A percentile compares a stretch with the other conserved stretches of the same genome.
Evolutionary conservation across 2,113 vertebrate species (phyloP).

Genomic region (Cavia porcellus): DNA sequence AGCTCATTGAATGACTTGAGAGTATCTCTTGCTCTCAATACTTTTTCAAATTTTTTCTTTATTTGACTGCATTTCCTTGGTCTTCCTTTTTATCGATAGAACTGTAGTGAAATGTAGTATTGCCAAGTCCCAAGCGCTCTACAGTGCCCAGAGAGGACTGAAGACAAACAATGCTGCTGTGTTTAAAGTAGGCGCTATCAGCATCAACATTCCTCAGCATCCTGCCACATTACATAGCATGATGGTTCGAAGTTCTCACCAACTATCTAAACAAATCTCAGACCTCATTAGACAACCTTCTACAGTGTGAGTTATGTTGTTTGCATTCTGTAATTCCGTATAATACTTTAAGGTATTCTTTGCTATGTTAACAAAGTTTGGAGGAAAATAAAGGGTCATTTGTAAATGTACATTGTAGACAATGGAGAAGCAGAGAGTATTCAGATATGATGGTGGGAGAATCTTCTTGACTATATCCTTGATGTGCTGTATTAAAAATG

Average conservation of each 20-base stretch:
- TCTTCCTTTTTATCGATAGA: conserved; percentile 86
- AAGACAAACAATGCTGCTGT: conserved; percentile 97
- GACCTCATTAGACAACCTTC: conserved; percentile 99
- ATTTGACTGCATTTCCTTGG: background rate
- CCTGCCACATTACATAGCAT: conserved; percentile 98
- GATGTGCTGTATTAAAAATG: background rate
- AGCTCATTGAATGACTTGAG: conserved; percentile 29
- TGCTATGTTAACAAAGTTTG: background rate
- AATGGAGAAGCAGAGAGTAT: background rate
- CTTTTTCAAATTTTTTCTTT: background rate
- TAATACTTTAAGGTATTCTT: background rate
- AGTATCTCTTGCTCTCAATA: background rate
- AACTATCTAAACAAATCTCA: conserved; percentile 99
- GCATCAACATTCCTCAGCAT: conserved; percentile 99
- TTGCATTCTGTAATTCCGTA: background rate
- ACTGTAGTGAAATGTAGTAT: conserved; percentile 99
- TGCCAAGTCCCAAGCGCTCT: conserved; percentile 98
- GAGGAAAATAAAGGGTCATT: background rate
- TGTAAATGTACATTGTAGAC: background rate
- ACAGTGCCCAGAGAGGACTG: conserved; percentile 97
- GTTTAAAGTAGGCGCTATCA: conserved; percentile 97
- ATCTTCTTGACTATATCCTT: background rate
- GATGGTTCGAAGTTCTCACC: conserved; percentile 99
- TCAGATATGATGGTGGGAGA: background rate
- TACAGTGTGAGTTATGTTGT: conserved; percentile 88